These are phyloP conservation scores for Cyanoramphus novaezelandiae DNA, from an alignment of 2,113 vertebrate genomes.

Conservation along the genomic window DNA sequence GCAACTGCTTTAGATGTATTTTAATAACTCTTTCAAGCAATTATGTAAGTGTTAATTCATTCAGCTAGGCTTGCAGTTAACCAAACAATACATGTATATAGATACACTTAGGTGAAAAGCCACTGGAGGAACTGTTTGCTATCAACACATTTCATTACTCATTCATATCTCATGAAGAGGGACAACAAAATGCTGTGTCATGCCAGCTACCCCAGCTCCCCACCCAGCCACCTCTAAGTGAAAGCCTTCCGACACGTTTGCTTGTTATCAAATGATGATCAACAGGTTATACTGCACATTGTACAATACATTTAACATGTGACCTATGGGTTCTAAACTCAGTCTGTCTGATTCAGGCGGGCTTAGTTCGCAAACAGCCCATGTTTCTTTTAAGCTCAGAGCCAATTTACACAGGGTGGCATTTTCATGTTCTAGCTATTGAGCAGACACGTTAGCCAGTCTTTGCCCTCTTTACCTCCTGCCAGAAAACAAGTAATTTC, in stretches of 20 bases:
- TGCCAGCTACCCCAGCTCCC: background rate
- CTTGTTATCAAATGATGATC: background rate
- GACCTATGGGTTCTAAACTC: background rate
- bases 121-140: background rate
- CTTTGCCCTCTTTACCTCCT: background rate
- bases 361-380: background rate
- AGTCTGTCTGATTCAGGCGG: background rate
- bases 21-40: background rate
- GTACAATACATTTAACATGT: background rate
- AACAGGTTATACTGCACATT: background rate
- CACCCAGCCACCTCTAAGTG: background rate
- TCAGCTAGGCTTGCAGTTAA: background rate
- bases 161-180: background rate
- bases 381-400: background rate
- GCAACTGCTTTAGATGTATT: background rate
- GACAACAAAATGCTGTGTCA: background rate
- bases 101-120: background rate
- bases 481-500: constrained; percentile 11
- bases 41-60: background rate
- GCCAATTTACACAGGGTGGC: background rate
- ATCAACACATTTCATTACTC: background rate
- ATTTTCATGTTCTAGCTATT: background rate
- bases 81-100: background rate
- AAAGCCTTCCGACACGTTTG: background rate
- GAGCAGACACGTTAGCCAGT: background rate